Conservation (phyloP, 2,888 invertebrate species). For the Tortrix viridana region DNA sequence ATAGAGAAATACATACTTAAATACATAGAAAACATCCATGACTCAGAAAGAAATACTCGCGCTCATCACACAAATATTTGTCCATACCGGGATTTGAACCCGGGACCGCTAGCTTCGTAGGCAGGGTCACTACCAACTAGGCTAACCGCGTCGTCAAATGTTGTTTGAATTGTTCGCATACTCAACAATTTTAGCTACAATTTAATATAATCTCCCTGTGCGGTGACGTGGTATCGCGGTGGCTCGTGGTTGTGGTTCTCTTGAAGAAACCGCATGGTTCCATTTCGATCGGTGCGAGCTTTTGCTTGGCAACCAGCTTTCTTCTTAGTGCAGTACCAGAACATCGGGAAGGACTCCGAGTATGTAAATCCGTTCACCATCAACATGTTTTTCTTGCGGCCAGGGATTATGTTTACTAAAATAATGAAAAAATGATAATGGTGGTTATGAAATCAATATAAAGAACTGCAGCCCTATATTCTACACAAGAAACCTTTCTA, state of each 20-base stretch:
- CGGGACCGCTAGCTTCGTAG: too few species aligned
- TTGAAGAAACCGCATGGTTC: constrained; percentile 44
- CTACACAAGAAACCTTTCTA: too few species aligned
- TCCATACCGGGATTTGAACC: too few species aligned
- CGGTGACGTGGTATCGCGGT: constrained; percentile 51
- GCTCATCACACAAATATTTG: too few species aligned
- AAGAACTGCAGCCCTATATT: too few species aligned
- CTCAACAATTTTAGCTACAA: constrained; percentile 32
- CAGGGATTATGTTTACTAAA: constrained; percentile 54
- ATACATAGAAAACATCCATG: too few species aligned
- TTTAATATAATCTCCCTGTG: constrained; percentile 49
- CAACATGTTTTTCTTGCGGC: constrained; percentile 53
- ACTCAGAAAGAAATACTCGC: too few species aligned
- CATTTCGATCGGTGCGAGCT: constrained; percentile 50
- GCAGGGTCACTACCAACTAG: too few species aligned
- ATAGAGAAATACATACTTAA: too few species aligned
- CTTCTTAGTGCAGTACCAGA: constrained; percentile 65
- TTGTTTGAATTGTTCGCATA: neutral
- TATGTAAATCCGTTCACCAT: constrained; percentile 63
- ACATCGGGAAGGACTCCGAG: constrained; percentile 54
- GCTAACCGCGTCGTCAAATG: too few species aligned
- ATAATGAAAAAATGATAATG: constrained; percentile 18
- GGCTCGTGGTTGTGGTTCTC: constrained; percentile 55
- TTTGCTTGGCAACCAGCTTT: constrained; percentile 52
- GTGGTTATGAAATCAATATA: too few species aligned